Evolutionary conservation across 2,888 invertebrate species (phyloP).

Genomic region (Erannis defoliaria): DNA sequence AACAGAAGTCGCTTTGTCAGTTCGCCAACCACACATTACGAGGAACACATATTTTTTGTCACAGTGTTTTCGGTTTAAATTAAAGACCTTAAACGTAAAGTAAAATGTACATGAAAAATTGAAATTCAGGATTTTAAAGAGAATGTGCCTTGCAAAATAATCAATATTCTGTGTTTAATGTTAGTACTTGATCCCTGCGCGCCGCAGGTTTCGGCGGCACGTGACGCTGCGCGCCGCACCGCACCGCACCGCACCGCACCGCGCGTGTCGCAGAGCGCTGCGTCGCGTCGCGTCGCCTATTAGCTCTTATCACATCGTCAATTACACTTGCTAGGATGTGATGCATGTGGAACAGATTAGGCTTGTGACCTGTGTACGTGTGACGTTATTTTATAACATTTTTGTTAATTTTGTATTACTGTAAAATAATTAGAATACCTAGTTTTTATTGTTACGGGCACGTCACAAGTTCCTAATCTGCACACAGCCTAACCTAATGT

Average conservation of each 20-base stretch:
- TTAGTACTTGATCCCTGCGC: conserved; percentile 76
- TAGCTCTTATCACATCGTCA: conserved; percentile 19
- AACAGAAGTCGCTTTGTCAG: conserved; percentile 69
- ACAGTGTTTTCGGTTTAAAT: conserved; percentile 55
- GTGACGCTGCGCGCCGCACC: conserved; percentile 5
- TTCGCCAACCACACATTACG: conserved; percentile 37
- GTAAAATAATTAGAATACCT: conserved; percentile 22
- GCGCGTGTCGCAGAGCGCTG: conserved; percentile 7
- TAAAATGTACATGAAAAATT: conserved; percentile 74
- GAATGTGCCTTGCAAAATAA: conserved; percentile 86
- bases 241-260: neutral
- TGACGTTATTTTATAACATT: conserved; percentile 42
- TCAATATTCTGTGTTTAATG: conserved; percentile 86
- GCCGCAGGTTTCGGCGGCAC: conserved; percentile 54
- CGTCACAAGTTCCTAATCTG: conserved; percentile 55
- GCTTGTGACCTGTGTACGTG: conserved; percentile 52
- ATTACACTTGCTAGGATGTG: conserved; percentile 34
- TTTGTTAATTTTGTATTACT: conserved; percentile 36
- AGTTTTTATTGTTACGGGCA: conserved; percentile 39
- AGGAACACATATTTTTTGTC: conserved; percentile 54
- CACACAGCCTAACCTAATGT: conserved; percentile 54
- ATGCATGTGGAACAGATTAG: conserved; percentile 56
- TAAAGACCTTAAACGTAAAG: conserved; percentile 56
- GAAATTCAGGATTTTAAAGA: conserved; percentile 85
- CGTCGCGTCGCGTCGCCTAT: neutral